Percentiles rank a stretch among this genome's conserved stretches.
Evolutionary conservation across 2,797 vertebrate species (phyloP).

Genomic region (Buceros bicornis): DNA sequence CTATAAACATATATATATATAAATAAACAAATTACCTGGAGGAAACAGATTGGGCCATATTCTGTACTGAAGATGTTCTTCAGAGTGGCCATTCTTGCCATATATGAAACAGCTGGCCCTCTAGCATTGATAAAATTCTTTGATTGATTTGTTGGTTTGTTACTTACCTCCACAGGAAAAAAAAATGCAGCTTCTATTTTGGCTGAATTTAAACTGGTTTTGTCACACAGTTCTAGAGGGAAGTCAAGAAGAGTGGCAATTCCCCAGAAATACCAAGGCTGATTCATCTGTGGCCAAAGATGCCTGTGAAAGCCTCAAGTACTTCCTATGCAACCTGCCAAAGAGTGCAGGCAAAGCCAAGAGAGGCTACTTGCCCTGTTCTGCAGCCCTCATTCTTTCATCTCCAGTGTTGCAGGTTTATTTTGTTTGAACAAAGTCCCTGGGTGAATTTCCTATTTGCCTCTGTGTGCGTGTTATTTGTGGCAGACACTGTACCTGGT

Average conservation of each 20-base stretch:
- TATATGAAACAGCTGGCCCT: neutral
- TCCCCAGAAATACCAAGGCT: neutral
- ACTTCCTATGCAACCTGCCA: neutral
- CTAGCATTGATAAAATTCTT: neutral
- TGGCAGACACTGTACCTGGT: conserved; percentile 91
- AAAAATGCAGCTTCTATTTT: neutral
- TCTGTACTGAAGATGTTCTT: neutral
- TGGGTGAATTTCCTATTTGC: conserved; percentile 98
- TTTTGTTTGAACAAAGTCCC: conserved; percentile 81
- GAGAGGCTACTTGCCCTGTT: conserved; percentile 6
- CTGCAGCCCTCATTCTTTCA: conserved; percentile 75
- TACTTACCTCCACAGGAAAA: neutral
- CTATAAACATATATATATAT: neutral
- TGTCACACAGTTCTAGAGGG: neutral
- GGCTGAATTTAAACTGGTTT: neutral
- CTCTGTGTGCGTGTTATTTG: conserved; percentile 97
- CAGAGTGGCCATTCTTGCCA: neutral
- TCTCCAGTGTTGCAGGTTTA: conserved; percentile 82
- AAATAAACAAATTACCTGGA: neutral
- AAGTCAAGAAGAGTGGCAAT: neutral
- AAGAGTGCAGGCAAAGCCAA: neutral
- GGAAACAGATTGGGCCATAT: neutral
- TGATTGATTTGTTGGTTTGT: neutral
- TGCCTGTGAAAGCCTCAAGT: neutral
- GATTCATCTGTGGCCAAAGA: neutral